Base-by-base conservation (phyloP, 2,888 invertebrate species). In the Marasmarcha lunaedactyla region DNA sequence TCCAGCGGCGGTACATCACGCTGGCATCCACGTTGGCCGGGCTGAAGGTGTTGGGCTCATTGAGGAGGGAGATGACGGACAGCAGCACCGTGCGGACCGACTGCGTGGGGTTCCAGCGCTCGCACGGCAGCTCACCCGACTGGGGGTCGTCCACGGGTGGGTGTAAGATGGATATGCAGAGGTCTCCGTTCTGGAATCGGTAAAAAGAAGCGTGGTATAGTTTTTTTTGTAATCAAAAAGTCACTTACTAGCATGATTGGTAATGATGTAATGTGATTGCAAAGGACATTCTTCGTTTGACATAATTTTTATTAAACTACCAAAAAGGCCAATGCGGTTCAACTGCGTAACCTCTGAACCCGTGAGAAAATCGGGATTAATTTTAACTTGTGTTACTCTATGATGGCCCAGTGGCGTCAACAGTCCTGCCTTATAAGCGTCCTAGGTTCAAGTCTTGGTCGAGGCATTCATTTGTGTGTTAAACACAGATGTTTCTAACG, bases 101-200 rank as follows among this genome's bases (percentile, higher is more conserved):
- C 85, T 99, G 99, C 51, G 99, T 99, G 40, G 99, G 99, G 87
- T 99, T 99, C 99, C 99, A 99, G 74, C 99, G 91, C 83, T 99
- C 99, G 81, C 98, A 98, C 0, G 99, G 97, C 59, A 98, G 79
- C 76, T 99, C 99, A 15, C 99, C 99, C 57, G 97, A 97, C 69
- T 98, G 98, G 27, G 99, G 98, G 84, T 99, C 99, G 78, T 99
- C 98, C 42, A 98, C 93, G 12, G 99, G 98, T 43, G 99, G 98
- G 79, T 99, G 99, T 46, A 99, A 87, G 71, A 99, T 99, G 53
- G 98, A 98, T 86, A 99, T 99, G 85, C 99, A 99, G 43, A 99
- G 87, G 77, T 99, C 98, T 36, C 99, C 99, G 76, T 98, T 99
- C 94, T 97, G 85, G 20, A 79, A 76, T 35, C 6, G 36, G n/a